Evolutionary conservation across 2,888 invertebrate species (phyloP).

Genomic region (Perdita meconis): DNA sequence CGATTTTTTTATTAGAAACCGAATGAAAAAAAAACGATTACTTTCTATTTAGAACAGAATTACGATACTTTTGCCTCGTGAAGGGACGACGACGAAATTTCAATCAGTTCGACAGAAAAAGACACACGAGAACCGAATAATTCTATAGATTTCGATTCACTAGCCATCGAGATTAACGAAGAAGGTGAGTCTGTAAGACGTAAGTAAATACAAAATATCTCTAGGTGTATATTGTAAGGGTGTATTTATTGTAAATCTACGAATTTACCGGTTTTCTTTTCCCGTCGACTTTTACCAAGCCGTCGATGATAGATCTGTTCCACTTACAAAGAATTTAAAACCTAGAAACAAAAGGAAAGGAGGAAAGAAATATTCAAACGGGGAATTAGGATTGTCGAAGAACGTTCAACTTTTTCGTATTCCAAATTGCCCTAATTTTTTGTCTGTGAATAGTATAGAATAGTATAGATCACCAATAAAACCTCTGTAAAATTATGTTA

Average conservation of each 20-base stretch:
- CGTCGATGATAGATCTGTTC: constrained; percentile 33
- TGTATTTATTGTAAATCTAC: constrained; percentile 78
- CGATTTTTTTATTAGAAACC: constrained; percentile 10
- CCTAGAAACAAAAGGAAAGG: background rate
- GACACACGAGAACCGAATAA: constrained; percentile 52
- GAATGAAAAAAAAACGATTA: background rate
- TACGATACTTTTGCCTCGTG: constrained; percentile 41
- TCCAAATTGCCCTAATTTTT: too few species aligned
- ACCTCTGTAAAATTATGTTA: too few species aligned
- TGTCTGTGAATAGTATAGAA: too few species aligned
- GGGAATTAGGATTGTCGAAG: constrained; percentile 3
- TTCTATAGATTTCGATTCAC: constrained; percentile 68
- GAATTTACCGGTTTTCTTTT: constrained; percentile 54
- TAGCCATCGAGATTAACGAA: constrained; percentile 70
- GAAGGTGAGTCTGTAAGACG: constrained; percentile 48
- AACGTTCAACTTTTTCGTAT: background rate
- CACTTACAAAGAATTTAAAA: constrained; percentile 5
- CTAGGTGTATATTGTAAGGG: constrained; percentile 64
- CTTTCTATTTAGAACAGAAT: background rate
- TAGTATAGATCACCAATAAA: too few species aligned
- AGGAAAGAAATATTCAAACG: background rate
- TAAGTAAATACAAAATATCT: constrained; percentile 62
- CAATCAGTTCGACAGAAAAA: constrained; percentile 60
- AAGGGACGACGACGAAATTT: constrained; percentile 52
- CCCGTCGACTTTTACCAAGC: constrained; percentile 47